Evolutionary conservation across 2,113 vertebrate species (phyloP).

Genomic region (Procavia capensis): DNA sequence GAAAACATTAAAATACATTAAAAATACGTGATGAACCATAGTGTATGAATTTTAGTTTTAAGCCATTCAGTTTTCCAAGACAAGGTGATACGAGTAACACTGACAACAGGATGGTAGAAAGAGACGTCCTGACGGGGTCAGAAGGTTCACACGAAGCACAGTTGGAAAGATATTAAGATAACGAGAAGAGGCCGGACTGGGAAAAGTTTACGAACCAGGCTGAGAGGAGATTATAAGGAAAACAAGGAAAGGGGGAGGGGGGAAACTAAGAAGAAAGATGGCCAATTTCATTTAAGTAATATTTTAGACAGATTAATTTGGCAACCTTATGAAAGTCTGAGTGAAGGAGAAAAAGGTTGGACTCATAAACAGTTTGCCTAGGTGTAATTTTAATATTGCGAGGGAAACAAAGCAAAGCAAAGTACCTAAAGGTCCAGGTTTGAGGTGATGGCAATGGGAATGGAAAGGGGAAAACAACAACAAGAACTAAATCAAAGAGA

Average conservation of each 20-base stretch:
- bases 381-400: background rate
- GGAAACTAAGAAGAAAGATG: background rate
- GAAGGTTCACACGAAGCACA: background rate
- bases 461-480: background rate
- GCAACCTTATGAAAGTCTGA: background rate
- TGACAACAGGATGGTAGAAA: background rate
- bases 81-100: background rate
- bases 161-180: background rate
- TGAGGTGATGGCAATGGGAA: background rate
- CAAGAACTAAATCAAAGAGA: background rate
- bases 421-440: background rate
- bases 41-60: background rate
- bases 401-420: background rate
- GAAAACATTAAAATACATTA: background rate
- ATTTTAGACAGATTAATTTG: conserved; percentile 1
- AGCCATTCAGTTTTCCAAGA: background rate
- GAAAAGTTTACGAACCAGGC: background rate
- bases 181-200: background rate
- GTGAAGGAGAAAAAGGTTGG: background rate
- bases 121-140: background rate
- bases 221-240: background rate
- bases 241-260: background rate
- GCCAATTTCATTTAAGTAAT: background rate
- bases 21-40: background rate
- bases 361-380: background rate